Percentiles rank a stretch among this genome's conserved stretches.
Conservation (phyloP, 2,888 invertebrate species). For the Shargacucullia verbasci region DNA sequence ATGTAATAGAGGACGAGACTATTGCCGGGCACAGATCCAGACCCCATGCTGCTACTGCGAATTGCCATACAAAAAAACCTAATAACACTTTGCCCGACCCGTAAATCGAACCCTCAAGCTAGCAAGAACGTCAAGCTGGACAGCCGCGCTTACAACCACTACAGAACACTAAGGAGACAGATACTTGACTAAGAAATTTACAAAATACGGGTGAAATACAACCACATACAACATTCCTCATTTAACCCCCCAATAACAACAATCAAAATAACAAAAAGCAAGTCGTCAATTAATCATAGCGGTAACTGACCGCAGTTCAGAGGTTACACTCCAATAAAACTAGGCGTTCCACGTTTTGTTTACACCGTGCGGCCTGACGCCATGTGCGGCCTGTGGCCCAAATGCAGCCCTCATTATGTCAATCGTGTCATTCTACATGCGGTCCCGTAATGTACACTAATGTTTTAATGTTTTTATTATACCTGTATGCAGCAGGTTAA, state of each 20-base stretch:
- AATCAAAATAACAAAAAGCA: slow-evolving; percentile 22
- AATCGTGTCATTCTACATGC: slow-evolving; percentile 44
- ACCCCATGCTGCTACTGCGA: no score
- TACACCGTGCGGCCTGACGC: slow-evolving; percentile 17
- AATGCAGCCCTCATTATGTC: slow-evolving; percentile 42
- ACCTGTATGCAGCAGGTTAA: slow-evolving; percentile 37
- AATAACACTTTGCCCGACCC: no score
- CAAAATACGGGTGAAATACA: no score
- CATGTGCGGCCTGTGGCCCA: slow-evolving; percentile 12
- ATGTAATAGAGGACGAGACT: no score
- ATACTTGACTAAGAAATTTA: no score
- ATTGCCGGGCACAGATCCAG: no score
- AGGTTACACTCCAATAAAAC: slow-evolving; percentile 43
- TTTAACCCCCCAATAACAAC: slow-evolving; percentile 10
- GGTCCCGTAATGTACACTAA: slow-evolving; percentile 44
- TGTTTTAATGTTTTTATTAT: slow-evolving; percentile 48
- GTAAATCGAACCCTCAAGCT: no score
- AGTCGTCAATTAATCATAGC: slow-evolving; percentile 54
- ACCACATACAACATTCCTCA: slow-evolving; percentile 1
- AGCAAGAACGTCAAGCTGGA: no score
- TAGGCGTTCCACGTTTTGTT: slow-evolving; percentile 45
- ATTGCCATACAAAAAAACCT: no score
- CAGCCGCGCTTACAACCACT: no score
- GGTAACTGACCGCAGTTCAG: slow-evolving; percentile 33
- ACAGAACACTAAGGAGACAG: no score